These are phyloP conservation scores for Myiothlypis coronata DNA, from an alignment of 2,797 vertebrate species.

Conservation along the genomic window DNA sequence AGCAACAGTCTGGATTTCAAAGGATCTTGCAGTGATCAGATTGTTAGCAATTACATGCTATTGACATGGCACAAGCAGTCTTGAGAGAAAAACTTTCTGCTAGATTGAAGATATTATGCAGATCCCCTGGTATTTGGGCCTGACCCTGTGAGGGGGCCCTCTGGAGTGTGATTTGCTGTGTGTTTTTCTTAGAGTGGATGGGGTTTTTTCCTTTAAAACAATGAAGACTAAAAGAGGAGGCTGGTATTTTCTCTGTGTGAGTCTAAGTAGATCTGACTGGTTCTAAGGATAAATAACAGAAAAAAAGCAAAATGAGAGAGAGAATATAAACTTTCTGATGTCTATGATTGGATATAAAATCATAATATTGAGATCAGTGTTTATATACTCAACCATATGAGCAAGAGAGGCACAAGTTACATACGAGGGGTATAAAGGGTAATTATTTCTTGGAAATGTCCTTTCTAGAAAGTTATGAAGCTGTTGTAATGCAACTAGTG, in stretches of 20 bases:
- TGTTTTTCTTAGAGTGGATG: not conserved
- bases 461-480: not conserved
- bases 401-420: not conserved
- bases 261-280: not conserved
- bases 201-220: not conserved
- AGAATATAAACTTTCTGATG: not conserved
- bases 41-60: not conserved
- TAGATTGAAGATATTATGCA: not conserved
- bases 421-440: rapidly evolving
- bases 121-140: not conserved
- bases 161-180: not conserved
- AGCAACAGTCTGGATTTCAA: not conserved
- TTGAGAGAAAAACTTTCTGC: not conserved
- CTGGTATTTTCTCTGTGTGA: rapidly evolving
- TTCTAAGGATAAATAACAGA: not conserved
- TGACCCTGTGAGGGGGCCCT: not conserved
- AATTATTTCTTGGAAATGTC: not conserved
- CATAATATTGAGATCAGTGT: rapidly evolving
- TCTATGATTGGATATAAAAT: not conserved
- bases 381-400: not conserved
- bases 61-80: not conserved
- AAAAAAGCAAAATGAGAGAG: not conserved
- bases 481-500: not conserved
- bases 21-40: not conserved
- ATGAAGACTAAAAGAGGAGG: not conserved